Conservation (phyloP, 2,113 vertebrate species). For the Labeo catla region DNA sequence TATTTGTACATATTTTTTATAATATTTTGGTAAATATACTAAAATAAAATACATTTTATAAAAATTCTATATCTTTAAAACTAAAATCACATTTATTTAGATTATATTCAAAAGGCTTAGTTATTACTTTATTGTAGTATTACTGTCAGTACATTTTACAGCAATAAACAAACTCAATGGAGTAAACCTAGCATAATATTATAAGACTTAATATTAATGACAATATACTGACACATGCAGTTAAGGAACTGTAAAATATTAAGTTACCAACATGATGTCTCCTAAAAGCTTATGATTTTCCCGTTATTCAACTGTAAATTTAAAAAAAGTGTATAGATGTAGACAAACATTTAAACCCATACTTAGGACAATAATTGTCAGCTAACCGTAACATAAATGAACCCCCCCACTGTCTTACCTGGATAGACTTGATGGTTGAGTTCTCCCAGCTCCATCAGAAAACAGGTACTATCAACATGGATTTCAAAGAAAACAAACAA, state of each 20-base stretch:
- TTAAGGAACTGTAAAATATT: neutral
- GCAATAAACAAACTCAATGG: neutral
- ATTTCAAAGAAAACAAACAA: slow-evolving; percentile 14
- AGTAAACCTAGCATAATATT: too few relatives aligned
- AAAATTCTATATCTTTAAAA: too few relatives aligned
- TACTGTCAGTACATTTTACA: neutral
- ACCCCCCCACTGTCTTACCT: slow-evolving; percentile 29
- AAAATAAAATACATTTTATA: too few relatives aligned
- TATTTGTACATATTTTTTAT: too few relatives aligned
- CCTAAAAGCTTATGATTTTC: neutral
- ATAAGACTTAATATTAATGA: neutral
- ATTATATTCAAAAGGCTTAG: neutral
- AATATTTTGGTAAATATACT: too few relatives aligned
- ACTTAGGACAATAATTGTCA: too few relatives aligned
- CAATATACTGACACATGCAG: neutral
- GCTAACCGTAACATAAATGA: neutral
- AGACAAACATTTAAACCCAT: too few relatives aligned
- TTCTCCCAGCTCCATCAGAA: slow-evolving; percentile 51
- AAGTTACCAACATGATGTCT: neutral
- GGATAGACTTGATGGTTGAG: neutral
- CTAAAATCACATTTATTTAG: too few relatives aligned
- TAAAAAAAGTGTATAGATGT: too few relatives aligned
- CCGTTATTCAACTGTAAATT: too few relatives aligned
- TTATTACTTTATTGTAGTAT: neutral
- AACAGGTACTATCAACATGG: neutral